Evolutionary conservation across 2,797 vertebrate species (phyloP).

Genomic region (Amblyopsis hoosieri): DNA sequence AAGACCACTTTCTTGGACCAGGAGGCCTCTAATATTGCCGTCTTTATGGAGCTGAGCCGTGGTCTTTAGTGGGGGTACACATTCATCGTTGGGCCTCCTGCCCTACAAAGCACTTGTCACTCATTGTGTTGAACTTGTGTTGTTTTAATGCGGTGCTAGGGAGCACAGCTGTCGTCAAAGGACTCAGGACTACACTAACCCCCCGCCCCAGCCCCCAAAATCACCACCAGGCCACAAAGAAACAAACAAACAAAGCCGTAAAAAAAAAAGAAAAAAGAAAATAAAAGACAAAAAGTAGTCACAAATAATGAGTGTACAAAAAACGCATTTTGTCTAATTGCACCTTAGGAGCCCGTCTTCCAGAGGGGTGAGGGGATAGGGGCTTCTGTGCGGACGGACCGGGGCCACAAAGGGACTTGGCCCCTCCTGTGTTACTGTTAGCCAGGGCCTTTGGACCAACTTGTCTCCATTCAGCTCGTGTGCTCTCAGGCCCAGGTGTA

Average conservation of each 20-base stretch:
- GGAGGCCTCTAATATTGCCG: slow-evolving; percentile 54
- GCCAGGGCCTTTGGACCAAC: slow-evolving; percentile 75
- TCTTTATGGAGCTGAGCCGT: slow-evolving; percentile 62
- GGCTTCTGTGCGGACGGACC: slow-evolving; percentile 65
- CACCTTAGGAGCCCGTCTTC: slow-evolving; percentile 74
- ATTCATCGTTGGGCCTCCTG: slow-evolving; percentile 67
- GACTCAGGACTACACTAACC: slow-evolving; percentile 62
- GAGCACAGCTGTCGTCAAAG: slow-evolving; percentile 75
- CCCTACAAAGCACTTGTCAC: slow-evolving; percentile 74
- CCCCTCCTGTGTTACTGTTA: slow-evolving; percentile 75
- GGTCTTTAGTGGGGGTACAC: slow-evolving; percentile 66
- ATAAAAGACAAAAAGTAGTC: slow-evolving; percentile 74
- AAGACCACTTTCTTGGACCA: slow-evolving; percentile 35
- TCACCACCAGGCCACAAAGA: slow-evolving; percentile 56
- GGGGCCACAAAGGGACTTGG: slow-evolving; percentile 65
- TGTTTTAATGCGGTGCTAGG: slow-evolving; percentile 66
- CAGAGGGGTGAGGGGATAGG: slow-evolving; percentile 63
- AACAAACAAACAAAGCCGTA: slow-evolving; percentile 76
- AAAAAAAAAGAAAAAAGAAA: slow-evolving; percentile 59
- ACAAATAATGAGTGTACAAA: slow-evolving; percentile 76
- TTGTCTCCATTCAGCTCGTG: slow-evolving; percentile 73
- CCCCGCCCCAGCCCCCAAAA: slow-evolving; percentile 2
- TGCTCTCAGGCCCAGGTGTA: slow-evolving; percentile 77
- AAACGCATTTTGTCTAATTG: slow-evolving; percentile 69
- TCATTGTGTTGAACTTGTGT: slow-evolving; percentile 75